These are phyloP conservation scores for Chelonus insularis DNA, from an alignment of 1,140 invertebrate species.

Conservation along the genomic window DNA sequence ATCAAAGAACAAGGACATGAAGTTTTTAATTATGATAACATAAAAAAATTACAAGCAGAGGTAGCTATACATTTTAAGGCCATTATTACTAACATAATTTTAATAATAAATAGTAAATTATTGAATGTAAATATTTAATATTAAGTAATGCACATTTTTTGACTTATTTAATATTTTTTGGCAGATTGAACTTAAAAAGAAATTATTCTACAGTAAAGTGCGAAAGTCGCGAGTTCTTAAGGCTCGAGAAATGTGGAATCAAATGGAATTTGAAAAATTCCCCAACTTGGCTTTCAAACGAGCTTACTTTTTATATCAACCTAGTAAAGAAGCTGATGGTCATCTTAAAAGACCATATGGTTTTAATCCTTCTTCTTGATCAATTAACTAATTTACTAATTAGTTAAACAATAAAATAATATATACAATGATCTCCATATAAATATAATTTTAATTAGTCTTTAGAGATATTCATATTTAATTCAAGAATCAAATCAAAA, in stretches of 20 bases:
- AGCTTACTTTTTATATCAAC: constrained; percentile 50
- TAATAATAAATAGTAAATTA: no score
- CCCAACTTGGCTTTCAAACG: constrained; percentile 43
- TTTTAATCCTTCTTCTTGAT: constrained; percentile 4
- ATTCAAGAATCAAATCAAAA: no score
- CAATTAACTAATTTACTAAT: no score
- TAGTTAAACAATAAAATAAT: no score
- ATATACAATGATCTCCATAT: no score
- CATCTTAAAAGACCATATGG: constrained; percentile 34
- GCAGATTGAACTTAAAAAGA: constrained; percentile 39
- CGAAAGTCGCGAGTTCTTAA: constrained; percentile 39
- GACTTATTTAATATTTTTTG: constrained; percentile 3
- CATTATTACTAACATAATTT: no score
- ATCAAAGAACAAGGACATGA: no score
- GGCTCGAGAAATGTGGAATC: constrained; percentile 29
- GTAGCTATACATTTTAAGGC: no score
- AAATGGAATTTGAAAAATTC: constrained; percentile 39
- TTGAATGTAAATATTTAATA: background rate
- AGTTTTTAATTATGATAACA: no score
- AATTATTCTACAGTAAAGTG: constrained; percentile 38
- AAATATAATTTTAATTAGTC: no score
- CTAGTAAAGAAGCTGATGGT: constrained; percentile 42
- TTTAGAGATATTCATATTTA: no score
- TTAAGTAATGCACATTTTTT: constrained; percentile 13
- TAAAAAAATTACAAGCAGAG: no score